phyloP scores from a whole-genome alignment of 2,113 vertebrate species.

The Laticauda colubrina region DNA sequence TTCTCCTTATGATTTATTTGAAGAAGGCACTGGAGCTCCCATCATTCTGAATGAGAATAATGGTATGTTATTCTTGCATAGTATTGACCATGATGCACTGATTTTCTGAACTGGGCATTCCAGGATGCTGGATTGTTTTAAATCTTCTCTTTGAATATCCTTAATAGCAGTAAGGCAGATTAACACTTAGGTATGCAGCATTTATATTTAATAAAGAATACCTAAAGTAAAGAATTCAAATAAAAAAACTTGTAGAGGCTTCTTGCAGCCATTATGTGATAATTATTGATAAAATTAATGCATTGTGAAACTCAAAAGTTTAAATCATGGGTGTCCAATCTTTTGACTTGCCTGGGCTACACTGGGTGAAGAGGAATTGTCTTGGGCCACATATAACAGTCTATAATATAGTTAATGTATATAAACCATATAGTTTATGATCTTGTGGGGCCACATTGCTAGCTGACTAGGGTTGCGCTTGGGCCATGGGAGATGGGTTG shows the following conservation, averaged over 20 bases:
- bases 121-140: not conserved
- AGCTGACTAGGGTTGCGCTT: not conserved
- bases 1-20: slow-evolving; percentile 92
- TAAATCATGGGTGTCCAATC: not conserved
- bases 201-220: not conserved
- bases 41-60: slow-evolving; percentile 82
- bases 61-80: slow-evolving; percentile 55
- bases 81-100: not conserved
- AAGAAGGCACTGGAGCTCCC: slow-evolving; percentile 82
- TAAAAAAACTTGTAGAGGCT: not conserved
- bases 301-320: not conserved
- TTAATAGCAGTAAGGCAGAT: not conserved
- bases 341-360: not conserved
- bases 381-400: not conserved
- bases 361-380: not conserved
- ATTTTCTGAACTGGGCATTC: not conserved
- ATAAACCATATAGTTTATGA: not conserved
- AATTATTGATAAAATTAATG: not conserved
- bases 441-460: not conserved
- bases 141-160: not conserved
- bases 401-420: too few species aligned
- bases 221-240: not conserved
- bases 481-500: not conserved
- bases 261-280: not conserved
- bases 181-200: too few species aligned